phyloP scores from a whole-genome alignment of 2,797 vertebrate genomes.

The Phrynocephalus vlangalii region DNA sequence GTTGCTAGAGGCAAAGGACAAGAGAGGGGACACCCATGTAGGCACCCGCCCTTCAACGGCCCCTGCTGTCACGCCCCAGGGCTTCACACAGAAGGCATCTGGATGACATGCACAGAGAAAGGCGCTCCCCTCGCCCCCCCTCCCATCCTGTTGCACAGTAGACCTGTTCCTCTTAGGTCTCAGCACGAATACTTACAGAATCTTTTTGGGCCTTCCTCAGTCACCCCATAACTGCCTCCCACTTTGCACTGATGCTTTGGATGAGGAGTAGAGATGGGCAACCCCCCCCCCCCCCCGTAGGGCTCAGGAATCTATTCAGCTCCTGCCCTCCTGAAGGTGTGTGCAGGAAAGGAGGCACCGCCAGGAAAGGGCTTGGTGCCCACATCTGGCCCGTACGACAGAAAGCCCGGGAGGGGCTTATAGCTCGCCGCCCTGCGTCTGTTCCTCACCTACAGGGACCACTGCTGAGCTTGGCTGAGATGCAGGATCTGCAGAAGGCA shows the following conservation, averaged over 20 bases:
- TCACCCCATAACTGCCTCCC: no score
- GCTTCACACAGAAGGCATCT: neutral
- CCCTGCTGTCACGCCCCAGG: no score
- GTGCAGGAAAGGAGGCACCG: no score
- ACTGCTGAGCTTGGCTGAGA: slow-evolving; percentile 42
- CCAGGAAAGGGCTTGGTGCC: neutral
- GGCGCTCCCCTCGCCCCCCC: no score
- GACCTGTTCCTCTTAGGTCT: neutral
- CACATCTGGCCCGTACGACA: neutral
- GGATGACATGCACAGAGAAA: neutral
- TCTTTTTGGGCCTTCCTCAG: neutral
- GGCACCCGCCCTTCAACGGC: no score
- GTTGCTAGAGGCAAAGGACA: slow-evolving; percentile 67
- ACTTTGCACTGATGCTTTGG: neutral
- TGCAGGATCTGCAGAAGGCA: slow-evolving; percentile 33
- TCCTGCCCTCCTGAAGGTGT: fast-evolving
- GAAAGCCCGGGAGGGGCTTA: neutral
- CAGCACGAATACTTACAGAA: neutral
- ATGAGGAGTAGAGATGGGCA: no score
- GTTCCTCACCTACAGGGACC: slow-evolving; percentile 59
- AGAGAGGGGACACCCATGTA: neutral
- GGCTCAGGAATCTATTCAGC: no score
- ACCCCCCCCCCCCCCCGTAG: no score
- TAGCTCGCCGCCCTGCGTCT: neutral
- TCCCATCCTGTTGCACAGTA: no score